Conservation (phyloP, 2,113 vertebrate genomes). For the Archocentrus centrarchus region DNA sequence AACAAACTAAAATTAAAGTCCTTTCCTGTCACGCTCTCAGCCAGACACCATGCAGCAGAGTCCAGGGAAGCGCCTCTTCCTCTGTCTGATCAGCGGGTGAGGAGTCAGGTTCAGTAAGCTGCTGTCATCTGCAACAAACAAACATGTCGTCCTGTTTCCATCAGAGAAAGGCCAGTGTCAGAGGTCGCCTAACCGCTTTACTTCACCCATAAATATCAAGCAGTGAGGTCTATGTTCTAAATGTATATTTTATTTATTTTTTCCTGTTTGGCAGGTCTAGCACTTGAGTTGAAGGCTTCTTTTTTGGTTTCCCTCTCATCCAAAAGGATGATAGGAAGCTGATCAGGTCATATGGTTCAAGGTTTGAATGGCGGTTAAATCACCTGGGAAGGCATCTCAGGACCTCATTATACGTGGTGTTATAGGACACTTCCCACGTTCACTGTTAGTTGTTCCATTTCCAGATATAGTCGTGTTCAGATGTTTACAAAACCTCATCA, state of each 20-base stretch:
- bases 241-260: too few species aligned
- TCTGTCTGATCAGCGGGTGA: constrained; percentile 88
- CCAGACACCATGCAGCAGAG: constrained; percentile 95
- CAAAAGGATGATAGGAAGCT: too few species aligned
- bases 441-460: too few species aligned
- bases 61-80: constrained; percentile 94
- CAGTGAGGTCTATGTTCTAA: neutral
- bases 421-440: too few species aligned
- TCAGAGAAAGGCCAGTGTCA: neutral
- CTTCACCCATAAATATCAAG: neutral
- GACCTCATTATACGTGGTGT: neutral
- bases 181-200: neutral
- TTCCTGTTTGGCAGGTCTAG: too few species aligned
- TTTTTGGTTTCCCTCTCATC: too few species aligned
- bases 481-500: too few species aligned
- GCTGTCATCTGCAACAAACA: constrained; percentile 89
- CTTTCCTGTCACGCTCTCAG: constrained; percentile 72
- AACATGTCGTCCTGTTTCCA: neutral
- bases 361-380: constrained; percentile 1
- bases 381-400: neutral
- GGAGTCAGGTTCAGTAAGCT: constrained; percentile 95
- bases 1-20: neutral
- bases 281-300: too few species aligned
- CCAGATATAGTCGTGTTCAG: too few species aligned
- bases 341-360: neutral